Evolutionary conservation across 2,888 invertebrate species (phyloP).

Genomic region (Thumatha senex): DNA sequence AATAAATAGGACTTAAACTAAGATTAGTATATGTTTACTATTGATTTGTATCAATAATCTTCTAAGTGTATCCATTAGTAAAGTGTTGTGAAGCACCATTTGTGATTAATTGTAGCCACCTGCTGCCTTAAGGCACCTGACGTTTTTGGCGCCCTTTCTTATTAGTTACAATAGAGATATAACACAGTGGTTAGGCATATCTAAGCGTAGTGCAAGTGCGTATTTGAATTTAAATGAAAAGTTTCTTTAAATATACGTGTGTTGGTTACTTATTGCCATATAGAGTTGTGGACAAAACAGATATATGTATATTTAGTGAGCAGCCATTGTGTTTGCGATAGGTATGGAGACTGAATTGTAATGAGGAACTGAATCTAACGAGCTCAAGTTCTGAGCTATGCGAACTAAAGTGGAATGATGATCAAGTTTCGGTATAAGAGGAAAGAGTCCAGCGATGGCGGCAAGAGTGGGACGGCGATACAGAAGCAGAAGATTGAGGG

Average conservation of each 20-base stretch:
- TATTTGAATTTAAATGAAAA: constrained; percentile 65
- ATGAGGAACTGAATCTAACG: constrained; percentile 45
- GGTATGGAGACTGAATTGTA: constrained; percentile 58
- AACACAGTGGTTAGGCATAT: constrained; percentile 44
- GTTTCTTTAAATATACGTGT: constrained; percentile 66
- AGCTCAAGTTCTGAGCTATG: constrained; percentile 52
- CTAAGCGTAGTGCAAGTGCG: constrained; percentile 40
- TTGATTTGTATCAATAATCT: constrained; percentile 37
- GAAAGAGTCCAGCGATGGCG: constrained; percentile 77
- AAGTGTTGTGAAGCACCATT: constrained; percentile 50
- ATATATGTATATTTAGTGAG: constrained; percentile 62
- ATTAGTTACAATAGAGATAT: constrained; percentile 26
- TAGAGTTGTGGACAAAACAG: constrained; percentile 57
- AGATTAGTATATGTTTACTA: constrained; percentile 36
- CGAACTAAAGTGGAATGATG: constrained; percentile 74
- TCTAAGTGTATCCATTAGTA: constrained; percentile 43
- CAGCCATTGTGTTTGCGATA: constrained; percentile 64
- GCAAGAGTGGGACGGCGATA: constrained; percentile 62
- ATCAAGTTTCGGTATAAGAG: constrained; percentile 87
- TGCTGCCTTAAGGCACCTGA: constrained; percentile 53
- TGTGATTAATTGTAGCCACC: constrained; percentile 54
- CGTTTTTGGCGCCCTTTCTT: constrained; percentile 64
- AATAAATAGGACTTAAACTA: constrained; percentile 7
- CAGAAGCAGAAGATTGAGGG: constrained; percentile 79
- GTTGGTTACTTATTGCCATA: constrained; percentile 72